These are phyloP conservation scores for Anas capensis DNA, from an alignment of 2,797 vertebrate genomes.

Conservation along the genomic window DNA sequence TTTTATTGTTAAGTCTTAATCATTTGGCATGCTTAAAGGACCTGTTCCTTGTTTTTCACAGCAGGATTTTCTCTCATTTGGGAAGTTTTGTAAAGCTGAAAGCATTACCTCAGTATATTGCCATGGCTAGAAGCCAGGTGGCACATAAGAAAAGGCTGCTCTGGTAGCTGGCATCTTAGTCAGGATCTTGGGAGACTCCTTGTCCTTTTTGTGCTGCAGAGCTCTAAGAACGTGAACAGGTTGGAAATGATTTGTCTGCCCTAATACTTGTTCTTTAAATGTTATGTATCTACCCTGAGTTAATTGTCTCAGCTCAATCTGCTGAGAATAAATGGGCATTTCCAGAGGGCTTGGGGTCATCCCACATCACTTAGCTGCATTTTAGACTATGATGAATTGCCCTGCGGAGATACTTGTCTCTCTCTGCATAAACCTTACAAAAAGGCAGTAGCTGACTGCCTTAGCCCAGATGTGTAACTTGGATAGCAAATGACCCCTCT, in stretches of 20 bases:
- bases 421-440: background rate
- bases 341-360: background rate
- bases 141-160: slow-evolving; percentile 21
- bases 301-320: background rate
- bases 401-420: background rate
- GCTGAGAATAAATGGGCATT: background rate
- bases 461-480: background rate
- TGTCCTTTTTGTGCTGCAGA: background rate
- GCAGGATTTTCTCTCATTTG: slow-evolving; percentile 36
- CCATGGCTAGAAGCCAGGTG: background rate
- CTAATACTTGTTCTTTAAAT: background rate
- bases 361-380: background rate
- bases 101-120: background rate
- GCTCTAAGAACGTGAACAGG: background rate
- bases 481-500: background rate
- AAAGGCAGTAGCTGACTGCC: background rate
- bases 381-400: background rate
- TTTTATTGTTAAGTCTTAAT: background rate
- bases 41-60: slow-evolving; percentile 36
- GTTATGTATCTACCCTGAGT: background rate
- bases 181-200: background rate
- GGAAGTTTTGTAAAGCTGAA: slow-evolving; percentile 1
- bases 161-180: background rate
- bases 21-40: slow-evolving; percentile 8
- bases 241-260: background rate